phyloP scores from a whole-genome alignment of 2,113 vertebrate genomes.

The Pseudopodoces humilis region DNA sequence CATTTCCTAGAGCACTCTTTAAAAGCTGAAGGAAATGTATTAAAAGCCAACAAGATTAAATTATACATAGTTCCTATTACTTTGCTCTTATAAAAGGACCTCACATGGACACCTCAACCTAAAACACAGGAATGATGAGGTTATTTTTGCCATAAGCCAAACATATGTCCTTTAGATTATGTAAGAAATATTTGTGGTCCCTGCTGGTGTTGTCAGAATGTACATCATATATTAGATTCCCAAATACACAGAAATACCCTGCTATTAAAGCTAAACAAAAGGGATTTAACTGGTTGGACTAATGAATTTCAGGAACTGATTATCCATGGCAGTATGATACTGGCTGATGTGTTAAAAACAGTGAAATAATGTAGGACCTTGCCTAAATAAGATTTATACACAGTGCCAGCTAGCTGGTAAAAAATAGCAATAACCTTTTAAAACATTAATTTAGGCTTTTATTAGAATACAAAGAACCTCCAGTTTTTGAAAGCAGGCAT shows the following conservation, averaged over 20 bases:
- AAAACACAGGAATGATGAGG: conserved; percentile 31
- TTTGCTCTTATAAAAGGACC: conserved; percentile 54
- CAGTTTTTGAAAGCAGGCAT: conserved; percentile 78
- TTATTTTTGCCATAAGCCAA: conserved; percentile 49
- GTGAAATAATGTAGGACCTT: conserved; percentile 67
- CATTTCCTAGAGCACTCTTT: conserved; percentile 61
- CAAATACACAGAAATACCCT: conserved; percentile 46
- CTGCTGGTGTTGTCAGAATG: conserved; percentile 53
- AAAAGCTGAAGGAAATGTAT: conserved; percentile 56
- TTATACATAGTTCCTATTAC: conserved; percentile 45
- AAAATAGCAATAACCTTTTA: conserved; percentile 85
- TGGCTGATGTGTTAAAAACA: conserved; percentile 63
- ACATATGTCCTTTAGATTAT: conserved; percentile 64
- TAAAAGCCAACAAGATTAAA: conserved; percentile 51
- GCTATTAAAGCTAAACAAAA: conserved; percentile 72
- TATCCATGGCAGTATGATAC: conserved; percentile 72
- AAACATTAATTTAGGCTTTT: conserved; percentile 83
- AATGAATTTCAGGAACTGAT: conserved; percentile 78
- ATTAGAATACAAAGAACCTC: conserved; percentile 77
- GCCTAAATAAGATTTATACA: conserved; percentile 75
- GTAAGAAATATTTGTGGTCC: conserved; percentile 52
- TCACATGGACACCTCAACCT: conserved; percentile 44
- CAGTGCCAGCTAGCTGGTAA: conserved; percentile 75
- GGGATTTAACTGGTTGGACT: conserved; percentile 68
- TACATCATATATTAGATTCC: conserved; percentile 66